Conservation (phyloP, 1,140 invertebrate genomes). For the Drosophila bipectinata region DNA sequence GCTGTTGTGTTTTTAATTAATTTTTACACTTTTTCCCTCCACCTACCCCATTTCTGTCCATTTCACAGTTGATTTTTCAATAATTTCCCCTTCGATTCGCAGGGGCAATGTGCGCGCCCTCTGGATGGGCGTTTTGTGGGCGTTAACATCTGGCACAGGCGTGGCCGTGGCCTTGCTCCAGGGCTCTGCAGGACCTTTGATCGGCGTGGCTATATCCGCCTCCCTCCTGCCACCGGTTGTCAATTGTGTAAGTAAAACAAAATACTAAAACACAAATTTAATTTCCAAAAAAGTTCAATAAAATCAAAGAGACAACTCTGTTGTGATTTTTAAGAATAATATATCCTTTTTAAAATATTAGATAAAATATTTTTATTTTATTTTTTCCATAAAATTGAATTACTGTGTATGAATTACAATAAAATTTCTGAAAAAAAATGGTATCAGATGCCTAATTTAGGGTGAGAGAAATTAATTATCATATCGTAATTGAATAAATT, state of each 20-base stretch:
- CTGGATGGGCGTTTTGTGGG: conserved; percentile 90
- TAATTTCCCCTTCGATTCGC: conserved; percentile 48
- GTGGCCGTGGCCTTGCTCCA: conserved; percentile 94
- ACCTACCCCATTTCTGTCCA: not conserved
- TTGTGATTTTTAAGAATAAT: no score
- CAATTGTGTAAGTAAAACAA: conserved; percentile 89
- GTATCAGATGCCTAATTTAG: not conserved
- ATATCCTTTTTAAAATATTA: no score
- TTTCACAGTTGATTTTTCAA: conserved; percentile 60
- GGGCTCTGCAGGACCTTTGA: conserved; percentile 92
- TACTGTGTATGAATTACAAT: not conserved
- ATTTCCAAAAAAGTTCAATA: not conserved
- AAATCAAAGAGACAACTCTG: no score
- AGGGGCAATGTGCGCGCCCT: conserved; percentile 89
- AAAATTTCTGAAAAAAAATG: no score
- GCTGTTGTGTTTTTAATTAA: conserved; percentile 73
- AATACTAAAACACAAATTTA: not conserved
- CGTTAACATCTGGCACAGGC: conserved; percentile 89
- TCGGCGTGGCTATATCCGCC: conserved; percentile 95
- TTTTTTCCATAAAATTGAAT: not conserved
- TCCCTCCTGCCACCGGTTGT: conserved; percentile 94
- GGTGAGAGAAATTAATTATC: not conserved
- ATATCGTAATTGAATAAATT: not conserved
- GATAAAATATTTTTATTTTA: no score
- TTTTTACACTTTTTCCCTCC: conserved; percentile 41